Evolutionary conservation across 2,797 vertebrate genomes (phyloP).

Genomic region (Catamblyrhynchus diadema): DNA sequence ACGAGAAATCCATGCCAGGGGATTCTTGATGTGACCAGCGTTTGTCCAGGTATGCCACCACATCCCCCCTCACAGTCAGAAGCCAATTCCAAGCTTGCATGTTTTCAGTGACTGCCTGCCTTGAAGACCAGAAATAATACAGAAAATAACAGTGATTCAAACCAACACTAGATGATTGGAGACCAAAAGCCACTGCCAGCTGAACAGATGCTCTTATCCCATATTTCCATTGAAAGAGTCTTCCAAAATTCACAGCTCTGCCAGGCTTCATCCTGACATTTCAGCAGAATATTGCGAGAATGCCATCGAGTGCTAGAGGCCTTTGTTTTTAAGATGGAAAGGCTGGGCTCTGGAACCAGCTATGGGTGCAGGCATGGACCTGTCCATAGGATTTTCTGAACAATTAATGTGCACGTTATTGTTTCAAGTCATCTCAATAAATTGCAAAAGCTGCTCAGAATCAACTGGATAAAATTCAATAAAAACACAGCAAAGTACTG

Average conservation of each 20-base stretch:
- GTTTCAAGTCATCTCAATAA: conserved; percentile 43
- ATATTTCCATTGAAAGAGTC: not conserved
- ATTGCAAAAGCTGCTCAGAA: conserved; percentile 38
- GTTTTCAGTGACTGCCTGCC: not conserved
- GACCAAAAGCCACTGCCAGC: conserved; percentile 57
- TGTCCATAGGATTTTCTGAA: conserved; percentile 47
- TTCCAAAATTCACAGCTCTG: conserved; percentile 45
- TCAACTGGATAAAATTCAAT: conserved; percentile 47
- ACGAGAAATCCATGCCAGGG: not conserved
- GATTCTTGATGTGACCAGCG: not conserved
- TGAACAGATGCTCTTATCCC: conserved; percentile 59
- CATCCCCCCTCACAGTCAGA: not conserved
- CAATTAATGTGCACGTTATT: conserved; percentile 22
- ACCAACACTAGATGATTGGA: not conserved
- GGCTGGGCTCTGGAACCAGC: conserved; percentile 14
- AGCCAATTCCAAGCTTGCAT: not conserved
- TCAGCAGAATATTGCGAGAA: conserved; percentile 38
- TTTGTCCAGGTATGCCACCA: not conserved
- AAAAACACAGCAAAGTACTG: conserved; percentile 2
- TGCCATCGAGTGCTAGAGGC: conserved; percentile 8
- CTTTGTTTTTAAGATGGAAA: conserved; percentile 40
- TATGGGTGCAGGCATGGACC: conserved; percentile 14
- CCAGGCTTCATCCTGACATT: conserved; percentile 53
- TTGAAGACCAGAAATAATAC: not conserved
- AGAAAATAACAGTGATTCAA: conserved; percentile 22